Evolutionary conservation across 2,797 vertebrate genomes (phyloP).

Genomic region (Gambusia yucatana): DNA sequence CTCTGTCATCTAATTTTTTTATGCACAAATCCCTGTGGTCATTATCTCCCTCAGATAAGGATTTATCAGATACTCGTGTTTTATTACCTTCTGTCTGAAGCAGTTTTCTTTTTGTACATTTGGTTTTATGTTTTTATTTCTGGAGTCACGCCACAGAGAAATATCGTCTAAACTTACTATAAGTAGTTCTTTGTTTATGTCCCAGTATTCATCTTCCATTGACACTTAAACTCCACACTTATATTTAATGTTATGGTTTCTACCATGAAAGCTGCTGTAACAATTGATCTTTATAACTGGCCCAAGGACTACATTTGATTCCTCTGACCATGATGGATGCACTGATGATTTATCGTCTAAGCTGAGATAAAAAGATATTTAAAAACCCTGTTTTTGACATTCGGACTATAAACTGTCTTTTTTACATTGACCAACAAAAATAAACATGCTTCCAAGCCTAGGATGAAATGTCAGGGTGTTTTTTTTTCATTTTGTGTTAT

Average conservation of each 20-base stretch:
- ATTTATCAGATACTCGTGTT: not conserved
- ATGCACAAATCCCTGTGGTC: not conserved
- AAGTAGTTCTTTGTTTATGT: not conserved
- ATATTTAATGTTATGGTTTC: conserved; percentile 7
- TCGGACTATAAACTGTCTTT: too few species aligned
- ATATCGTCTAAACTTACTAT: not conserved
- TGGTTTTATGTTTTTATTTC: not conserved
- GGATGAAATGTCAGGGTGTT: too few species aligned
- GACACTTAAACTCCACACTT: conserved; percentile 1
- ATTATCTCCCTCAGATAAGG: not conserved
- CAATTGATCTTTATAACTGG: not conserved
- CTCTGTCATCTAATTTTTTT: not conserved
- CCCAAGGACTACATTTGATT: not conserved
- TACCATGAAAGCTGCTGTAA: conserved; percentile 7
- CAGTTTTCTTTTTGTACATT: conserved; percentile 2
- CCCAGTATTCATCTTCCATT: not conserved
- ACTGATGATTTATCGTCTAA: not conserved
- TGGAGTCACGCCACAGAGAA: not conserved
- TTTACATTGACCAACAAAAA: too few species aligned
- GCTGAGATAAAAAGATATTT: too few species aligned
- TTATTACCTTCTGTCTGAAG: not conserved
- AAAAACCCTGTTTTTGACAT: too few species aligned
- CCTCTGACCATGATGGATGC: not conserved
- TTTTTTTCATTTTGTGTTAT: too few species aligned
- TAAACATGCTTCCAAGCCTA: too few species aligned